These are phyloP conservation scores for Anhinga anhinga DNA, from an alignment of 2,113 vertebrate genomes.

Conservation along the genomic window DNA sequence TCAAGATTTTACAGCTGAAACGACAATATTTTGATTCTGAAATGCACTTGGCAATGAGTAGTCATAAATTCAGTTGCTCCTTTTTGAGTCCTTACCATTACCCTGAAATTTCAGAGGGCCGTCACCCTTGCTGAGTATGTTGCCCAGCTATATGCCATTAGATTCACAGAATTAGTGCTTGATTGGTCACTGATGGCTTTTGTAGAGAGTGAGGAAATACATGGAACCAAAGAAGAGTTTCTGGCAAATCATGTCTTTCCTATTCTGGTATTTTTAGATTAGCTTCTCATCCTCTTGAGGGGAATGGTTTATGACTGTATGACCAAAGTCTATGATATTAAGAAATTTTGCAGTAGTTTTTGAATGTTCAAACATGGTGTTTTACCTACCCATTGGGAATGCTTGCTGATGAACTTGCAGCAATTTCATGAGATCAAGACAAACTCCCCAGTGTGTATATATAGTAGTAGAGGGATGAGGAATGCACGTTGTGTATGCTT, in stretches of 20 bases:
- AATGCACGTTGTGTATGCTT: background rate
- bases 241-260: background rate
- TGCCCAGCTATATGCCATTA: background rate
- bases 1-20: conserved; percentile 6
- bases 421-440: background rate
- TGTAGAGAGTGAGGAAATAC: background rate
- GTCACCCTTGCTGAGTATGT: background rate
- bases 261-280: background rate
- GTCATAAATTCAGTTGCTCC: background rate
- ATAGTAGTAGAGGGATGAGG: background rate
- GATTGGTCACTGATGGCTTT: background rate
- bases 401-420: background rate
- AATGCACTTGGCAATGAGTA: background rate
- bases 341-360: background rate
- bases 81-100: background rate
- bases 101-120: background rate
- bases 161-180: background rate
- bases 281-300: background rate
- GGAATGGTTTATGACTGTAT: background rate
- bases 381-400: background rate
- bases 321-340: background rate
- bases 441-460: background rate
- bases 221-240: background rate
- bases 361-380: background rate
- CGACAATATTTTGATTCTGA: background rate